These are phyloP conservation scores for Pyrgilauda ruficollis DNA, from an alignment of 2,113 vertebrate genomes.

Conservation along the genomic window DNA sequence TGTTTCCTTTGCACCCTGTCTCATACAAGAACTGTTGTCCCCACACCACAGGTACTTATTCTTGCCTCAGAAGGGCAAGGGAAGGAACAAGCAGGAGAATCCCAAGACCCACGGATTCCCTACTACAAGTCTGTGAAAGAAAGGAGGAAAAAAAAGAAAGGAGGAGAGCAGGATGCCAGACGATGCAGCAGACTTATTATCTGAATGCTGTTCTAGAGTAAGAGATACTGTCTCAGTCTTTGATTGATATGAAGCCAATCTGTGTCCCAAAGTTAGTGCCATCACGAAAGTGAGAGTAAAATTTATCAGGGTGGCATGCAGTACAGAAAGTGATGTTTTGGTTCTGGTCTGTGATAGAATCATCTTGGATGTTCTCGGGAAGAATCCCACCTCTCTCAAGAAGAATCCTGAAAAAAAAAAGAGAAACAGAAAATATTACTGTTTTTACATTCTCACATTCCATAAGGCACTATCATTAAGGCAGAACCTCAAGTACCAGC, in stretches of 20 bases:
- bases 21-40: neutral
- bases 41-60: neutral
- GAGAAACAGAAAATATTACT: neutral
- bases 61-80: neutral
- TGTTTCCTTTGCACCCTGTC: neutral
- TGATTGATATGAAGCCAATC: constrained; percentile 89
- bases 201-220: neutral
- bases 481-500: neutral
- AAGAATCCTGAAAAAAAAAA: constrained; percentile 76
- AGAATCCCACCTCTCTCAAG: constrained; percentile 86
- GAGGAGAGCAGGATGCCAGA: neutral
- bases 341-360: constrained; percentile 59
- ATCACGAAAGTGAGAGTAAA: constrained; percentile 89
- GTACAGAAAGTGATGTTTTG: constrained; percentile 83
- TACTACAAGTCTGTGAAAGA: neutral
- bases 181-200: neutral
- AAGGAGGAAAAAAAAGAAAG: neutral
- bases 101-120: neutral
- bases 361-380: constrained; percentile 85
- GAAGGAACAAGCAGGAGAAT: neutral
- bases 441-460: neutral
- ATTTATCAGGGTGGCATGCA: constrained; percentile 83
- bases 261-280: constrained; percentile 90
- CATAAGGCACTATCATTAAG: neutral
- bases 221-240: constrained; percentile 41